These are phyloP conservation scores for Pilophorus perplexus DNA, from an alignment of 2,888 invertebrate genomes.

Conservation along the genomic window DNA sequence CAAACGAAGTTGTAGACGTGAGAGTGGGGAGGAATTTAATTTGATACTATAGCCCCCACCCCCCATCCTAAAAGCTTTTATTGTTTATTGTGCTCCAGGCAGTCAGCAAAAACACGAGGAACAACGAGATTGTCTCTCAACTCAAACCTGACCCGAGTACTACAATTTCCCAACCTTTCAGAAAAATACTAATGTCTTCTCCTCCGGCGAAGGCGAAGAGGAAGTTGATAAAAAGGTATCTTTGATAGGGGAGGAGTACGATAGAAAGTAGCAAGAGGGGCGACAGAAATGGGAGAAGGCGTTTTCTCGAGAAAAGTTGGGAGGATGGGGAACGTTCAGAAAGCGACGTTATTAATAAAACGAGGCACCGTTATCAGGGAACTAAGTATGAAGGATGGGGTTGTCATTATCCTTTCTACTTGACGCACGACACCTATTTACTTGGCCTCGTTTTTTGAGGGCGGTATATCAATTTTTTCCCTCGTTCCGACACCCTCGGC, in stretches of 20 bases:
- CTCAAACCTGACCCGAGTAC: too few relatives aligned
- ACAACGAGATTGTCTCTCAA: too few relatives aligned
- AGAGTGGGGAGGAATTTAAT: too few relatives aligned
- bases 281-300: conserved; percentile 33
- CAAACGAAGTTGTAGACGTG: too few relatives aligned
- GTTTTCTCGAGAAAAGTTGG: conserved; percentile 26
- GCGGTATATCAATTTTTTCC: conserved; percentile 40
- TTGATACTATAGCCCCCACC: too few relatives aligned
- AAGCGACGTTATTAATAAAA: conserved; percentile 33
- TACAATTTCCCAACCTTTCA: too few relatives aligned
- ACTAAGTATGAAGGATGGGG: conserved; percentile 40
- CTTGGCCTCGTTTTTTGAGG: conserved; percentile 35
- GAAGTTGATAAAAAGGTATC: conserved; percentile 12
- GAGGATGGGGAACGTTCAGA: conserved; percentile 32
- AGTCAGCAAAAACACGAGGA: too few relatives aligned
- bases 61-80: too few relatives aligned
- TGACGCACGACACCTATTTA: conserved; percentile 41
- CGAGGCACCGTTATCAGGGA: conserved; percentile 35
- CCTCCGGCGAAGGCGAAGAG: background rate
- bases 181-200: background rate
- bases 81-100: too few relatives aligned
- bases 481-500: conserved; percentile 6
- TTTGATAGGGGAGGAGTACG: background rate
- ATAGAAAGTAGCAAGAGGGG: conserved; percentile 16
- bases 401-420: conserved; percentile 39